Conservation (phyloP, 2,797 vertebrate species). For the Okamejei kenojei region DNA sequence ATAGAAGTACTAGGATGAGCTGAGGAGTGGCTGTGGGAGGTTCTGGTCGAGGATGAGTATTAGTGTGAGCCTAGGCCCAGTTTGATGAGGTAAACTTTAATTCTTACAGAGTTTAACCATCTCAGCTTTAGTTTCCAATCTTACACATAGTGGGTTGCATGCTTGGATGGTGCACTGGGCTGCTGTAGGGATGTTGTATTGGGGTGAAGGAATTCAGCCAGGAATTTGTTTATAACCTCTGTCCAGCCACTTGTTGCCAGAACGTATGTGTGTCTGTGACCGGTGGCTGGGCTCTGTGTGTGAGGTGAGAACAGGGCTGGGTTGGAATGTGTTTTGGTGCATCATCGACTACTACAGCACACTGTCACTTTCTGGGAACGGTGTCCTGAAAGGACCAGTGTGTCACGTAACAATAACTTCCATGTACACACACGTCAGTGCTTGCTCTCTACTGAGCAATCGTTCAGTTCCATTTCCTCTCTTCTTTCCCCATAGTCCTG, state of each 20-base stretch:
- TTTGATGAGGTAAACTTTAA: not conserved
- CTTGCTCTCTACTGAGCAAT: no score
- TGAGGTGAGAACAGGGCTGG: not conserved
- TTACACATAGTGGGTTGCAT: not conserved
- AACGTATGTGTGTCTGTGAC: not conserved
- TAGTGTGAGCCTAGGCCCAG: not conserved
- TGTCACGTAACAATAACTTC: no score
- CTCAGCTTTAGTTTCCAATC: not conserved
- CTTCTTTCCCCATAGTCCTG: no score
- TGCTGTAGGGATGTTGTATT: no score
- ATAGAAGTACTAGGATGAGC: not conserved
- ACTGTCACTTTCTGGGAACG: no score
- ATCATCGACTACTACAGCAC: no score
- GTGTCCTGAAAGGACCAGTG: no score
- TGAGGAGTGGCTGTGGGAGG: not conserved
- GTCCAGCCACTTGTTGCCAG: not conserved
- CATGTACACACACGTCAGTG: no score
- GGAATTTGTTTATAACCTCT: not conserved
- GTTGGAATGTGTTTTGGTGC: not conserved
- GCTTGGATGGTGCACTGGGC: not conserved
- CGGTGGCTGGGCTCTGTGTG: not conserved
- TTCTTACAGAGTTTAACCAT: not conserved
- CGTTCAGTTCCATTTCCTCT: no score
- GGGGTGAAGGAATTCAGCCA: not conserved
- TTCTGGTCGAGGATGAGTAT: not conserved